Evolutionary conservation across 2,888 invertebrate species (phyloP), one percentile per base, ranked within the genome.

Genomic region (Cosmopolites sordidus): DNA sequence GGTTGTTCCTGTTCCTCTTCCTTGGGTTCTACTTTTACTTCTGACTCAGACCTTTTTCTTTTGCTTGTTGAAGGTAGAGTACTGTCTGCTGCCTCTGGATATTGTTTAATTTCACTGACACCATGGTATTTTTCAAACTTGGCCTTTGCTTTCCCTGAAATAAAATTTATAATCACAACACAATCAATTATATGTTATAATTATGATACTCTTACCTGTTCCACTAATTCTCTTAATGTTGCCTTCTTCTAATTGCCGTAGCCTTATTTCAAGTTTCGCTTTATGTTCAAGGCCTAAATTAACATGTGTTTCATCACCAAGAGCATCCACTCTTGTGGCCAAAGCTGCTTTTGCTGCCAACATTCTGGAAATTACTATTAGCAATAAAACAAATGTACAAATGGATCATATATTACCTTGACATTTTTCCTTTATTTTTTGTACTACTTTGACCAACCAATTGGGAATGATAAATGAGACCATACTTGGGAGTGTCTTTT

Each of bases 401-500:
- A 6, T 9, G 12, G 12, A 38, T 41, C 11, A n/a, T n/a, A 14
- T 22, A 12, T 44, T 55, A 55, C 64, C 99, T 81, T 0, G 98
- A 92, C 83, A 89, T 87, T 75, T 88, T 89, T 54, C 98, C 98
- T 73, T 99, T 99, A 63, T 93, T 87, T 72, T 90, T 92, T 0
- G 87, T 82, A 68, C 88, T 90, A 1, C 90, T 83, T 70, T 94
- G 92, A 0, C 95, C 93, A 5, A 99, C 88, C 14, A 99, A 74
- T 66, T 91, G 89, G 0, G 98, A 89, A 71, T 99, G 98, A 72
- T 97, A 99, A 59, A 99, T 94, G 38, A 99, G 78, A 77, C 99
- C 99, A 72, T 99, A 99, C 69, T 99, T 99, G 0, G 99, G 99
- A 0, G 99, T 99, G 69, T 98, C 95, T 69, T 94, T 92, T 69